Evolutionary conservation across 2,113 vertebrate species (phyloP).

Genomic region (Podarcis raffonei): DNA sequence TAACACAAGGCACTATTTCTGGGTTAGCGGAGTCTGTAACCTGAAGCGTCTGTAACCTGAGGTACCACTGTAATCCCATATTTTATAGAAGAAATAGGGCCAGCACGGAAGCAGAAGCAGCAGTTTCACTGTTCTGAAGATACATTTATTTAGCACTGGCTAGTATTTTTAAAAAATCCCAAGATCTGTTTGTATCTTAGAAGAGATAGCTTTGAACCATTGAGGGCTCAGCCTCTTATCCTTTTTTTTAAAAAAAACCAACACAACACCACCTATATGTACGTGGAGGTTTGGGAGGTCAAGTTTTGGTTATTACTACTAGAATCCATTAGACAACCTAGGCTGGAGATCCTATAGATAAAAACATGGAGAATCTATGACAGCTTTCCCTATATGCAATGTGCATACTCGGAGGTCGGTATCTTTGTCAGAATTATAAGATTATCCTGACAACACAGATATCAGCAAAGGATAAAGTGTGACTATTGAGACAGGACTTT

Average conservation of each 20-base stretch:
- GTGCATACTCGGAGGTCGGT: constrained; percentile 14
- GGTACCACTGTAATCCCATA: background rate
- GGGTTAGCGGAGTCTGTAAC: no score
- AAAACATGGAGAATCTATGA: constrained; percentile 21
- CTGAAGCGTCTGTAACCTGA: no score
- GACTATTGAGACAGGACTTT: constrained; percentile 32
- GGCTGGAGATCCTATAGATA: constrained; percentile 37
- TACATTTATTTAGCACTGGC: background rate
- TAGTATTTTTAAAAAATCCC: background rate
- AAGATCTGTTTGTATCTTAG: background rate
- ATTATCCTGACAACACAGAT: constrained; percentile 53
- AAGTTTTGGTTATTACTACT: background rate
- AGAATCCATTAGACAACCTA: constrained; percentile 1
- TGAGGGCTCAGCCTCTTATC: background rate
- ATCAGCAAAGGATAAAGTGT: constrained; percentile 20
- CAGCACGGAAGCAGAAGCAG: background rate
- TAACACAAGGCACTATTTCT: no score
- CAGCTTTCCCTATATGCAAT: constrained; percentile 10
- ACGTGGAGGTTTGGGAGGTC: background rate
- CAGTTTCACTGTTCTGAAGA: background rate
- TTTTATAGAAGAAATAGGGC: background rate
- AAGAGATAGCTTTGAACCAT: background rate
- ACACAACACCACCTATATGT: background rate
- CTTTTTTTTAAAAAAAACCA: no score
- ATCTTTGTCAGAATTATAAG: constrained; percentile 41